These are phyloP conservation scores for Protodeltote pygarga DNA, from an alignment of 2,888 invertebrate genomes.

Conservation along the genomic window DNA sequence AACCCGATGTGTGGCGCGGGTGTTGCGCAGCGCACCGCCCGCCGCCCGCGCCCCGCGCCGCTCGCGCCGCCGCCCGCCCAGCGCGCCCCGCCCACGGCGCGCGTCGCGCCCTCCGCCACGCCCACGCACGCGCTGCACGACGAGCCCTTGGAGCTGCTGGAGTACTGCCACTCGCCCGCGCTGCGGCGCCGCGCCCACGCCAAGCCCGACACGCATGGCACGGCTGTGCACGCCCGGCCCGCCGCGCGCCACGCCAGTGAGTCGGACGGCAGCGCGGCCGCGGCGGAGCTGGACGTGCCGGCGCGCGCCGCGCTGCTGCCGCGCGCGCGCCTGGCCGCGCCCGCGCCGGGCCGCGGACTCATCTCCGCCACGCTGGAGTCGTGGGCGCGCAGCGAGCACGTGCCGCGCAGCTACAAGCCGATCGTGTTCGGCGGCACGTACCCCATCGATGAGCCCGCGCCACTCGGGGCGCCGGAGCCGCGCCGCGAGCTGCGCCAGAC, in stretches of 20 bases:
- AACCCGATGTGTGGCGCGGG: constrained; percentile 49
- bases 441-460: constrained; percentile 92
- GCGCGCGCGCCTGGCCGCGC: constrained; percentile 41
- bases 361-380: constrained; percentile 89
- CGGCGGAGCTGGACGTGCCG: constrained; percentile 62
- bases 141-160: constrained; percentile 31
- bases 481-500: constrained; percentile 61
- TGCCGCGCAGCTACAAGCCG: constrained; percentile 86
- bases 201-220: constrained; percentile 4
- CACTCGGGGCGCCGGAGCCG: constrained; percentile 39
- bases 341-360: constrained; percentile 75
- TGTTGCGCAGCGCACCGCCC: constrained; percentile 38
- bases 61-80: constrained; percentile 30
- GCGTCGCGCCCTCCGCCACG: constrained; percentile 37
- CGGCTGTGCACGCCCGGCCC: constrained; percentile 20
- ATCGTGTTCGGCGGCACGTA: constrained; percentile 94
- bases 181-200: constrained; percentile 52
- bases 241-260: constrained; percentile 39
- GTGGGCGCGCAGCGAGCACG: constrained; percentile 83
- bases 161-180: constrained; percentile 38
- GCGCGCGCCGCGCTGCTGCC: constrained; percentile 29
- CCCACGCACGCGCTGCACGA: constrained; percentile 15
- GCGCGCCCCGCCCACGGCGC: constrained; percentile 23
- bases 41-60: constrained; percentile 30
- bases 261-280: constrained; percentile 34